Conservation (phyloP, 2,797 vertebrate species). For the Sebastes jordani region DNA sequence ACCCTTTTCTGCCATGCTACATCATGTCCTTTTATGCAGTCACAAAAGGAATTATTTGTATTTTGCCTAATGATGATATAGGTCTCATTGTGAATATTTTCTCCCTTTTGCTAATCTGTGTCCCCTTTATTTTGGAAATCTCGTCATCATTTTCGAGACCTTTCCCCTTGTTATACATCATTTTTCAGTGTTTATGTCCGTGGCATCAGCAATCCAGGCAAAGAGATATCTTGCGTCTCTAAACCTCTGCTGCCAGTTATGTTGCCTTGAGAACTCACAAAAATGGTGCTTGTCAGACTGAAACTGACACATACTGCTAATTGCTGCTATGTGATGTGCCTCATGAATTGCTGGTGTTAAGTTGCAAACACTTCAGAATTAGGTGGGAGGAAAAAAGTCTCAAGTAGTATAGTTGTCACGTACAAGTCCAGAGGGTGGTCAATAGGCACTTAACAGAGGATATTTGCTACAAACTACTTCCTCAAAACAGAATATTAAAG, state of each 20-base stretch:
- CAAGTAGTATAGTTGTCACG: background rate
- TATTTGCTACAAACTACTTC: slow-evolving; percentile 11
- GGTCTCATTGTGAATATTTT: background rate
- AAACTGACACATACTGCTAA: background rate
- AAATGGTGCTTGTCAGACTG: background rate
- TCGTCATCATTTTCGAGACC: background rate
- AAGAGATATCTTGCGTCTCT: background rate
- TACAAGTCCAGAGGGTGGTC: slow-evolving; percentile 1
- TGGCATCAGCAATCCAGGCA: background rate
- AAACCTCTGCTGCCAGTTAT: background rate
- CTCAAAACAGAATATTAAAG: background rate
- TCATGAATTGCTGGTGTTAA: background rate
- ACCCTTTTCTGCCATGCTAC: background rate
- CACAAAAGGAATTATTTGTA: background rate
- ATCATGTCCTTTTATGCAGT: background rate
- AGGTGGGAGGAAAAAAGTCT: background rate
- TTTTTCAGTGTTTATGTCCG: background rate
- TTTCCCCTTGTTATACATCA: background rate
- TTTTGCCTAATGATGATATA: background rate
- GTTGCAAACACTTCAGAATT: slow-evolving; percentile 16
- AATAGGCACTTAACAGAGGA: background rate
- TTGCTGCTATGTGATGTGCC: background rate
- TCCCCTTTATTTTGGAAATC: background rate
- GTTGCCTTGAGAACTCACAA: background rate
- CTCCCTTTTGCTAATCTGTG: background rate